Evolutionary conservation across 2,888 invertebrate genomes (phyloP).

Genomic region (Stenchaetothrips biformis): DNA sequence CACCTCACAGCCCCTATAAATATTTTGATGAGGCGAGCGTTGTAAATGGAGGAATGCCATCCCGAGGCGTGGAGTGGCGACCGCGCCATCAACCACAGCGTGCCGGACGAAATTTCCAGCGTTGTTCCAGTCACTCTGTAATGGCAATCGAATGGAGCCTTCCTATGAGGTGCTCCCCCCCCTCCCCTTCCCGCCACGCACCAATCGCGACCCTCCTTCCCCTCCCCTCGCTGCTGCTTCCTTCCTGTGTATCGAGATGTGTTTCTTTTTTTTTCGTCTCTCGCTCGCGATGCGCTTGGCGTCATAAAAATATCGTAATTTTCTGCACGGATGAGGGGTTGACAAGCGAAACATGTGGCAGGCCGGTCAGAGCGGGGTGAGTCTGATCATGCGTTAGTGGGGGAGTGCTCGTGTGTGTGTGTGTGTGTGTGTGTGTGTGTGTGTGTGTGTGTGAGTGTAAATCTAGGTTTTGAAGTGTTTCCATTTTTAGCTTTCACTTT

Average conservation of each 20-base stretch:
- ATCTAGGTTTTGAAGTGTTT: no score
- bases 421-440: no score
- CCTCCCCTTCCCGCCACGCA: neutral
- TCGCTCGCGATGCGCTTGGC: neutral
- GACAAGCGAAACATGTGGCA: neutral
- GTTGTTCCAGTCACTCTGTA: no score
- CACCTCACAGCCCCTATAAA: slow-evolving; percentile 14
- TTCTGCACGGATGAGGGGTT: neutral
- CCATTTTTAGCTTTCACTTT: no score
- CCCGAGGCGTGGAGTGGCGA: neutral
- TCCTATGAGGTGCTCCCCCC: no score
- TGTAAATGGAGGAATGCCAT: slow-evolving; percentile 10
- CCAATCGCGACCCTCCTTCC: slow-evolving; percentile 4
- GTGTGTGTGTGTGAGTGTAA: no score
- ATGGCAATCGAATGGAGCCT: no score
- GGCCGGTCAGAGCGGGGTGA: neutral
- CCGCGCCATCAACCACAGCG: neutral
- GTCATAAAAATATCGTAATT: slow-evolving; percentile 19
- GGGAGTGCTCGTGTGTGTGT: no score
- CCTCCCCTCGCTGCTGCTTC: neutral
- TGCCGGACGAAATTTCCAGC: no score
- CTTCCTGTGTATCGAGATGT: neutral
- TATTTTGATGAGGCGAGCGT: slow-evolving; percentile 16
- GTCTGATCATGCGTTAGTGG: no score
- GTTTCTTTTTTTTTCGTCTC: neutral